Evolutionary conservation across 1,140 invertebrate genomes (phyloP), one percentile per base, ranked within the genome.

Genomic region (Sycobia sp.): DNA sequence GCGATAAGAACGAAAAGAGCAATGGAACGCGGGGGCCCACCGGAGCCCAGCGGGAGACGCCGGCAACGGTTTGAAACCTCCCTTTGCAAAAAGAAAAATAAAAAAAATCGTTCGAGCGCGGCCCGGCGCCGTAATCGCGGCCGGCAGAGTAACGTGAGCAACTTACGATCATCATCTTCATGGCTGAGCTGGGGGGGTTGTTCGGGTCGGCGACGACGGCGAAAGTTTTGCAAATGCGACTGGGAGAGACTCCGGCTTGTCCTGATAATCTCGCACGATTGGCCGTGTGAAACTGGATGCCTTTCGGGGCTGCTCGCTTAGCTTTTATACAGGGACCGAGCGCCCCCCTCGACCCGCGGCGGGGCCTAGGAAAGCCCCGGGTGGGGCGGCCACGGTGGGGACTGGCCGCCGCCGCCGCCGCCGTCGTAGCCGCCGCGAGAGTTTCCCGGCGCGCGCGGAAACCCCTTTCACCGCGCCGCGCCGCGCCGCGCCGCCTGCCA

Each of bases 161-260:
- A 81, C 80, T 82, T 81, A 82, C 80, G 71, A 80, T 70, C 68
- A 80, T 70, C 68, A 82, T 68, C 71, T 81, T 79, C 80, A 82
- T 82, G 69, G 64, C n/a, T 75, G 29, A 11, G 38, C 4, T 75
- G 36, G 16, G 38, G 8, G 18, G 25, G 36, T 29, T 13, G 18
- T 58, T 34, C 7, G 25, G 18, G 10, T 34, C 18, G 49, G 18
- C 5, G n/a, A n/a, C n/a, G n/a, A n/a, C n/a, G n/a, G n/a, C n/a
- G n/a, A n/a, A 38, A 5, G 36, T 43, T 39, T 47, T n/a, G 46
- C 23, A 4, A 13, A 16, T 1, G 13, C 18, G 10, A 32, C 1
- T 14, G 22, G 23, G 18, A 23, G 20, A 51, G 18, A 8, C 14
- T 29, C 16, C 14, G 54, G 44, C 46, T 38, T 56, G 39, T 44